Evolutionary conservation across 23 tunicate genomes (phyloP).

Genomic region (Ciona savignyi): DNA sequence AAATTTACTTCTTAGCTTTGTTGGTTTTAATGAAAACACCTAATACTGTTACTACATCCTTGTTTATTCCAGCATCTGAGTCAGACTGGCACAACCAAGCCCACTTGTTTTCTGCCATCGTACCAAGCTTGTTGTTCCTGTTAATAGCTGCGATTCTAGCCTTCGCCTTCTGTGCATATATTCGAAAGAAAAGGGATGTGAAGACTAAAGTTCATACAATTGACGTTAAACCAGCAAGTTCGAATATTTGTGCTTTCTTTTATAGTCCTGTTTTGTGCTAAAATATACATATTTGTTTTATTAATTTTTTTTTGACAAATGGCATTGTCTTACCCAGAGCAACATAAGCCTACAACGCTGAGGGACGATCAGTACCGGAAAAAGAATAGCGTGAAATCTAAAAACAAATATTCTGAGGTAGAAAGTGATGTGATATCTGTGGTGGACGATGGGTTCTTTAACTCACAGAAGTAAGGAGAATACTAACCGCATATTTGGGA

Average conservation of each 20-base stretch:
- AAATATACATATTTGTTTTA: too few relatives aligned
- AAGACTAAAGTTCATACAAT: slow-evolving; percentile 11
- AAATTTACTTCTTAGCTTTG: too few relatives aligned
- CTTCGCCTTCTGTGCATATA: slow-evolving; percentile 12
- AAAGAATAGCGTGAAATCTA: too few relatives aligned
- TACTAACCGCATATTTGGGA: not conserved
- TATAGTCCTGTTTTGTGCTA: not conserved
- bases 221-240: slow-evolving; percentile 56
- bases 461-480: not conserved
- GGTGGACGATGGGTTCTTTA: not conserved
- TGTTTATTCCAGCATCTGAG: slow-evolving; percentile 11
- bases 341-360: too few relatives aligned
- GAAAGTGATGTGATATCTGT: not conserved
- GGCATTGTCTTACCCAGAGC: not conserved
- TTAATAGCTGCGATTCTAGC: slow-evolving; percentile 29
- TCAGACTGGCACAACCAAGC: slow-evolving; percentile 52
- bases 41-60: too few relatives aligned
- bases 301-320: not conserved
- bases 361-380: too few relatives aligned
- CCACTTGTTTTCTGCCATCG: slow-evolving; percentile 30
- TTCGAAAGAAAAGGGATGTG: slow-evolving; percentile 10
- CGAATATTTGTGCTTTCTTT: not conserved
- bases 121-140: slow-evolving; percentile 43
- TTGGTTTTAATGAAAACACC: too few relatives aligned
- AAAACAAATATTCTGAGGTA: too few relatives aligned